phyloP scores from a whole-genome alignment of 2,888 invertebrate species.

The Cetonia aurata region DNA sequence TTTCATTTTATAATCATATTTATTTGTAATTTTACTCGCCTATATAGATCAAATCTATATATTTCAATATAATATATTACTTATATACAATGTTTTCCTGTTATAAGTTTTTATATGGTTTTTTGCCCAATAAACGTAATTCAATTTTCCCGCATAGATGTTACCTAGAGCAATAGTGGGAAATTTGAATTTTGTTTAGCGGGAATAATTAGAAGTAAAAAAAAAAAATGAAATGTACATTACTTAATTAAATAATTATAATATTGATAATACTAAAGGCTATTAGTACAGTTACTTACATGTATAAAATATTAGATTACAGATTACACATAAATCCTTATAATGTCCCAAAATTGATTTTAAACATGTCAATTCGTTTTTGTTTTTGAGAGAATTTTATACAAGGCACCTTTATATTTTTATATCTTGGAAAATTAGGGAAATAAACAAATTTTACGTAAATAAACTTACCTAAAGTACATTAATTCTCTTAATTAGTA shows the following conservation, averaged over 20 bases:
- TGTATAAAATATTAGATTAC: slow-evolving; percentile 27
- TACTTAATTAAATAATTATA: slow-evolving; percentile 21
- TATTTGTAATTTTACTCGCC: slow-evolving; percentile 11
- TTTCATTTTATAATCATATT: slow-evolving; percentile 14
- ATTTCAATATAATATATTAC: slow-evolving; percentile 20
- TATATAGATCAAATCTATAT: slow-evolving; percentile 37
- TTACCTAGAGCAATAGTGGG: neutral
- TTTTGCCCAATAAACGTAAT: no score
- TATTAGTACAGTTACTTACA: slow-evolving; percentile 15
- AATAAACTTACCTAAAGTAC: slow-evolving; percentile 23
- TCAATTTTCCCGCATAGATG: neutral
- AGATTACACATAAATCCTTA: slow-evolving; percentile 4
- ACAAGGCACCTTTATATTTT: slow-evolving; percentile 34
- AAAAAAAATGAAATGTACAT: slow-evolving; percentile 35
- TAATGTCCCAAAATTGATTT: slow-evolving; percentile 31
- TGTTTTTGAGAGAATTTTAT: slow-evolving; percentile 11
- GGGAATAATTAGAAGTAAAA: slow-evolving; percentile 25
- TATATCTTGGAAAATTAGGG: slow-evolving; percentile 1
- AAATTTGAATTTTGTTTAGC: slow-evolving; percentile 32
- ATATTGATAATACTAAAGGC: slow-evolving; percentile 25
- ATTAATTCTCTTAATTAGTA: slow-evolving; percentile 11
- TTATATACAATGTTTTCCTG: no score
- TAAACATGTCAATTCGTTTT: slow-evolving; percentile 28
- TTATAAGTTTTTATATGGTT: neutral
- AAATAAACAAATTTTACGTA: slow-evolving; percentile 5